Conservation (phyloP, 2,888 invertebrate genomes). For the Plebejus melissa region DNA sequence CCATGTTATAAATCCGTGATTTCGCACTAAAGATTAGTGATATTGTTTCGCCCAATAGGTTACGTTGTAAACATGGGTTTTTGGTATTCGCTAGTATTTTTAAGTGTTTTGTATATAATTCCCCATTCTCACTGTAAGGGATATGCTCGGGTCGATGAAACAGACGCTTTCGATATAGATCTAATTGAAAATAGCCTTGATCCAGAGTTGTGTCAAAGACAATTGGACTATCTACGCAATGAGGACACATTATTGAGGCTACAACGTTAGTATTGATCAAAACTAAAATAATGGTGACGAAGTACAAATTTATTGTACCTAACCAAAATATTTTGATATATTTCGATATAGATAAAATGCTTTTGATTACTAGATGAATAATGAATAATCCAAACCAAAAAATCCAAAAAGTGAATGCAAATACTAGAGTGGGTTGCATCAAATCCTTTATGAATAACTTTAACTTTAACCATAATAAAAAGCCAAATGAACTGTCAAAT, state of each 20-base stretch:
- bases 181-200: neutral
- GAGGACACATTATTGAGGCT: neutral
- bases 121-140: neutral
- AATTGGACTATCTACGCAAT: neutral
- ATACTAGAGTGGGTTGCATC: no score
- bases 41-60: neutral
- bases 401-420: no score
- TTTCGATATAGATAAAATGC: no score
- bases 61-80: slow-evolving; percentile 3
- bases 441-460: no score
- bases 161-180: neutral
- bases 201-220: neutral
- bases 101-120: neutral
- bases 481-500: no score
- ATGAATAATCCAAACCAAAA: no score
- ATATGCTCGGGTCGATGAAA: neutral
- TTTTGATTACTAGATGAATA: no score
- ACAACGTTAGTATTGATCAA: neutral
- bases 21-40: neutral
- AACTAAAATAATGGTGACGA: neutral
- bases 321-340: no score
- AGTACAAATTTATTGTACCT: no score
- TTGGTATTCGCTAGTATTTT: neutral
- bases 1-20: slow-evolving; percentile 5
- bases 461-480: no score